Conservation (phyloP, 2,113 vertebrate genomes). For the Cebidichthys violaceus region DNA sequence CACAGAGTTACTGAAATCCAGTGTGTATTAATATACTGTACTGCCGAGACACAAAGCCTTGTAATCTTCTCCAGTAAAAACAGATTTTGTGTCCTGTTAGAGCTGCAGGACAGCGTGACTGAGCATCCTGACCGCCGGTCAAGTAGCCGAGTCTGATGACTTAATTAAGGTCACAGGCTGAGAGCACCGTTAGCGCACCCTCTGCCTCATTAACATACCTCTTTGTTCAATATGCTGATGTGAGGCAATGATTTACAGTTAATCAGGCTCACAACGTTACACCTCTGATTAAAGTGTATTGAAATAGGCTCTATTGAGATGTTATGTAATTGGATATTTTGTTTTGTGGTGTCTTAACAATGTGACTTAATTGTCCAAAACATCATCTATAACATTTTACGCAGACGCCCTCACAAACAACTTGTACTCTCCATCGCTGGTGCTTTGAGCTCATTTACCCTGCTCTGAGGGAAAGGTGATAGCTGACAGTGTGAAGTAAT, state of each 20-base stretch:
- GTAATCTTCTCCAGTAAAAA: constrained; percentile 15
- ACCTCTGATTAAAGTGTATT: constrained; percentile 11
- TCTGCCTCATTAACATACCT: constrained; percentile 64
- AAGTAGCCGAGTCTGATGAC: constrained; percentile 80
- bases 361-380: constrained; percentile 14
- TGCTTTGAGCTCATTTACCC: constrained; percentile 72
- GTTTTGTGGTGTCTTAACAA: neutral
- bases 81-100: constrained; percentile 47
- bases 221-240: constrained; percentile 56
- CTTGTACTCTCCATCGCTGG: constrained; percentile 36
- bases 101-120: constrained; percentile 53
- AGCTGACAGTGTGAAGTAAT: constrained; percentile 86
- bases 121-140: constrained; percentile 75
- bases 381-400: constrained; percentile 22
- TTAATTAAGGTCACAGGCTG: constrained; percentile 82
- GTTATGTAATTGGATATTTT: constrained; percentile 9
- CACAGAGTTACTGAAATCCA: neutral
- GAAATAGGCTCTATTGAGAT: neutral
- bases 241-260: constrained; percentile 48
- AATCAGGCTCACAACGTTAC: constrained; percentile 13
- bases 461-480: constrained; percentile 82
- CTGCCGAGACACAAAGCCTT: neutral
- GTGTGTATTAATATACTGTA: neutral
- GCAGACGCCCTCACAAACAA: constrained; percentile 23
- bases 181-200: constrained; percentile 54